Conservation (phyloP, 2,797 vertebrate genomes). For the Argya squamiceps region DNA sequence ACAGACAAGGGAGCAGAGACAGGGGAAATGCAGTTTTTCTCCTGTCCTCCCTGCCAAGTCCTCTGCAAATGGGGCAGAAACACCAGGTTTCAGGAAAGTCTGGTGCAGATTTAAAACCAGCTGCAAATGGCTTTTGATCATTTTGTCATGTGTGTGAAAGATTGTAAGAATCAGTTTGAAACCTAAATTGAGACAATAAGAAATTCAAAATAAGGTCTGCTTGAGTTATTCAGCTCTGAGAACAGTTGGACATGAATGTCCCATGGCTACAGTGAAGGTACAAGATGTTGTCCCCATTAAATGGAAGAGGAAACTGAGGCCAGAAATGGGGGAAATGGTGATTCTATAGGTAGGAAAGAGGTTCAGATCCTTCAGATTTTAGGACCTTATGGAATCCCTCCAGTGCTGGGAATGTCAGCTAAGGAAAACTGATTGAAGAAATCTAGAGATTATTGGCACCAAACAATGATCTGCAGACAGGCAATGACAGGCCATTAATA, state of each 20-base stretch:
- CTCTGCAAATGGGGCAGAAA: slow-evolving; percentile 46
- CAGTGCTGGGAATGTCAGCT: not conserved
- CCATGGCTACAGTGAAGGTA: not conserved
- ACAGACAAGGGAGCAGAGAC: slow-evolving; percentile 28
- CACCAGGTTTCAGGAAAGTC: not conserved
- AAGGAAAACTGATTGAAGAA: not conserved
- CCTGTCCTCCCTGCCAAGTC: slow-evolving; percentile 11
- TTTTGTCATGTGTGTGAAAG: not conserved
- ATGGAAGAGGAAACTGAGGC: not conserved
- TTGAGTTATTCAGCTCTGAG: not conserved
- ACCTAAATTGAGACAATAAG: not conserved
- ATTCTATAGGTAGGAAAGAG: not conserved
- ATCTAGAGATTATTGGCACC: not conserved
- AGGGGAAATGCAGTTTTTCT: slow-evolving; percentile 34
- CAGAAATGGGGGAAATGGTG: not conserved
- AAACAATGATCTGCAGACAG: slow-evolving; percentile 23
- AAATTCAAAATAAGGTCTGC: not conserved
- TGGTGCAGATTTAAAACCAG: not conserved
- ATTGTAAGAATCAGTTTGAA: not conserved
- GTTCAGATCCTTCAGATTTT: not conserved
- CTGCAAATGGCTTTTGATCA: slow-evolving; percentile 31
- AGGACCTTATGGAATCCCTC: not conserved
- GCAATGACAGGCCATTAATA: slow-evolving; percentile 54
- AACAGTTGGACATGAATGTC: not conserved
- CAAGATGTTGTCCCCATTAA: not conserved